phyloP scores from a whole-genome alignment of 2,113 vertebrate genomes.

The Callocephalon fimbriatum region DNA sequence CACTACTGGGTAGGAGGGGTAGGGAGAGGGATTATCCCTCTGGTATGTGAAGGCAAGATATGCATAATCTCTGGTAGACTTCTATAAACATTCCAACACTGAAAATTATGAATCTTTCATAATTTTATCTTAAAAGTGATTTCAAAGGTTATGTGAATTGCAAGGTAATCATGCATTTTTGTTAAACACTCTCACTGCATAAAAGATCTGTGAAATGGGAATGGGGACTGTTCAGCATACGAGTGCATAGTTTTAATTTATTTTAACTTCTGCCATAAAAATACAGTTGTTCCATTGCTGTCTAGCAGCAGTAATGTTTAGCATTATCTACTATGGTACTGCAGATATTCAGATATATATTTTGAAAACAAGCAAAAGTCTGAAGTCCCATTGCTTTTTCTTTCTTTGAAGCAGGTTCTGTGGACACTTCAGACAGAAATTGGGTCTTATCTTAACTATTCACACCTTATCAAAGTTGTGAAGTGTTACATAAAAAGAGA shows the following conservation, averaged over 20 bases:
- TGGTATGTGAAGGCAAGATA: background rate
- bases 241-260: background rate
- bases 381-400: slow-evolving; percentile 7
- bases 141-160: background rate
- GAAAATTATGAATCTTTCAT: background rate
- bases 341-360: background rate
- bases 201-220: background rate
- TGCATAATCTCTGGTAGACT: background rate
- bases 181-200: background rate
- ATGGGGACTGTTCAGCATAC: background rate
- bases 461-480: slow-evolving; percentile 46
- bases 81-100: background rate
- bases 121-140: background rate
- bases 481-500: slow-evolving; percentile 39
- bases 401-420: slow-evolving; percentile 41
- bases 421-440: slow-evolving; percentile 18
- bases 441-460: slow-evolving; percentile 58
- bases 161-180: background rate
- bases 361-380: slow-evolving; percentile 7
- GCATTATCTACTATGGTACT: background rate
- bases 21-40: background rate
- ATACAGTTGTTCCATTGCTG: background rate
- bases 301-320: background rate
- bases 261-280: background rate
- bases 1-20: background rate